Conservation (phyloP, 2,113 vertebrate species). For the Nyctereutes procyonoides region DNA sequence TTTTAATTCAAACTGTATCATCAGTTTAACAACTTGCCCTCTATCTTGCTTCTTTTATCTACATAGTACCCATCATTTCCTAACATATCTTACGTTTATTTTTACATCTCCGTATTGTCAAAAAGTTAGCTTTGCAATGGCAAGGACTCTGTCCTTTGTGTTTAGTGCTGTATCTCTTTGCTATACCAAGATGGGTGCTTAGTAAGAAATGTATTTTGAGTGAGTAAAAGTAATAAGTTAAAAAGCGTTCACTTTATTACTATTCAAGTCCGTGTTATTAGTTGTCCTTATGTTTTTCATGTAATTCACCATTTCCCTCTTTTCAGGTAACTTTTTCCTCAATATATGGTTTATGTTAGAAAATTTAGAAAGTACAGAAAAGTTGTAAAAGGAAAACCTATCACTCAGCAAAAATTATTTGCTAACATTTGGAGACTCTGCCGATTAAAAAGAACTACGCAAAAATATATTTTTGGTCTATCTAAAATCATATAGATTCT, state of each 20-base stretch:
- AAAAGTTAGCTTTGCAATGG: neutral
- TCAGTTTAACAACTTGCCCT: neutral
- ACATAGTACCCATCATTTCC: neutral
- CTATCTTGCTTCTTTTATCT: neutral
- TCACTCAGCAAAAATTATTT: neutral
- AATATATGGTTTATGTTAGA: neutral
- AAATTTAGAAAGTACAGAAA: neutral
- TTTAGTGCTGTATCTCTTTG: neutral
- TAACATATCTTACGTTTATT: neutral
- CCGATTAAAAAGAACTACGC: neutral
- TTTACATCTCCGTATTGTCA: neutral
- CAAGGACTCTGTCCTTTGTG: neutral
- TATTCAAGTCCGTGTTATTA: neutral
- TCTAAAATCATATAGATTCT: neutral
- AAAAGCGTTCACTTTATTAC: neutral
- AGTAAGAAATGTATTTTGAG: neutral
- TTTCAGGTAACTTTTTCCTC: neutral
- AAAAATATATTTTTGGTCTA: neutral
- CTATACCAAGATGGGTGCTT: neutral
- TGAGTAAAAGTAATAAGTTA: neutral
- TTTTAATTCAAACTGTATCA: neutral
- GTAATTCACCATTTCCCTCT: neutral
- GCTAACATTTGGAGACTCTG: neutral
- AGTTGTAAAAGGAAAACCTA: neutral
- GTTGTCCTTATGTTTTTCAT: neutral